Conservation (phyloP, 2,797 vertebrate species). For the Pangasius krempfi region DNA sequence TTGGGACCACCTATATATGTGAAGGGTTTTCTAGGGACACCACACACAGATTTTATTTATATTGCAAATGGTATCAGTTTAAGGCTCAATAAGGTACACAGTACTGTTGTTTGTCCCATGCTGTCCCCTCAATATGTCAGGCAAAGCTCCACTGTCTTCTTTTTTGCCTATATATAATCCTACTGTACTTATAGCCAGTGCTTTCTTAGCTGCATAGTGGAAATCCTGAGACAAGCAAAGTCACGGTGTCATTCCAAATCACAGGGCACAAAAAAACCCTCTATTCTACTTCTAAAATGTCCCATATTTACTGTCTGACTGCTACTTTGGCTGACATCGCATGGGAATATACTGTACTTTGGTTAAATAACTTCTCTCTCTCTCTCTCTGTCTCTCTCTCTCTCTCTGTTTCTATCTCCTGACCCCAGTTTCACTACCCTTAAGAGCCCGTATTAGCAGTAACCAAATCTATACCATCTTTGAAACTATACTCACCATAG, state of each 20-base stretch:
- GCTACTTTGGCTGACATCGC: background rate
- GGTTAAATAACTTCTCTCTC: background rate
- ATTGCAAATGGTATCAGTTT: background rate
- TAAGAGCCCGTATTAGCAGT: conserved; percentile 74
- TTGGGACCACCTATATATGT: too few relatives aligned
- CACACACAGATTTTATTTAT: background rate
- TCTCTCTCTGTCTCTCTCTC: conserved; percentile 11
- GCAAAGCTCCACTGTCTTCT: background rate
- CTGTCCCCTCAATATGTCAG: background rate
- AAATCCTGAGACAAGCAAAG: conserved; percentile 16
- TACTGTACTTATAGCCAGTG: background rate
- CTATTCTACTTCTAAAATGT: background rate
- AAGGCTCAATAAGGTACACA: background rate
- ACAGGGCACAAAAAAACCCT: background rate
- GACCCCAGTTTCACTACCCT: conserved; percentile 85
- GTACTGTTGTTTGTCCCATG: background rate
- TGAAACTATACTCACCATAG: conserved; percentile 83
- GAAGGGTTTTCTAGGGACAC: too few relatives aligned
- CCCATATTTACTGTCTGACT: background rate
- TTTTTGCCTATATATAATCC: background rate
- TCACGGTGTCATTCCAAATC: background rate
- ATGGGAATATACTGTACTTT: background rate
- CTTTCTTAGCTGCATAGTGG: background rate
- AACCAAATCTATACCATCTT: conserved; percentile 82
- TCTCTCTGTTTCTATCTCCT: conserved; percentile 58